A percentile compares a stretch with the other conserved stretches of the same genome.
These are phyloP conservation scores for Drosophila burlai DNA, from an alignment of 1,140 invertebrate species.

Conservation along the genomic window DNA sequence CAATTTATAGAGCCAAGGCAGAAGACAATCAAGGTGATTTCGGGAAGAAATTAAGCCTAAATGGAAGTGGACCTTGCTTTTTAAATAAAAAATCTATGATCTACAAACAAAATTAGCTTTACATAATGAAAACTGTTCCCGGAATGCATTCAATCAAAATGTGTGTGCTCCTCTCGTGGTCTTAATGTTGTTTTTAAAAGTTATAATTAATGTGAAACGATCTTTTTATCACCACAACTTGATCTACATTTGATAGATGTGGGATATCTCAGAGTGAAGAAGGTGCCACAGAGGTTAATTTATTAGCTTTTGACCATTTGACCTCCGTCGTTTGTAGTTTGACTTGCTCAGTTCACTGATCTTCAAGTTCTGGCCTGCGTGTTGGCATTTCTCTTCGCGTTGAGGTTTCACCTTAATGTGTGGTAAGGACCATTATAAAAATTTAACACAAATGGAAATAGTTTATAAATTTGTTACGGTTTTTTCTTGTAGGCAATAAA, in stretches of 20 bases:
- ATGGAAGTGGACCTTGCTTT: conserved; percentile 33
- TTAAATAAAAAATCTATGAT: conserved; percentile 68
- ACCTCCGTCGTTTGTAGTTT: conserved; percentile 48
- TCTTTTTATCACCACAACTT: conserved; percentile 75
- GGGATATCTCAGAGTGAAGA: conserved; percentile 37
- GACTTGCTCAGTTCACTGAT: conserved; percentile 75
- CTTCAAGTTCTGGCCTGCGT: conserved; percentile 57
- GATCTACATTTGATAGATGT: conserved; percentile 76
- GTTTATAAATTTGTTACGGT: conserved; percentile 67
- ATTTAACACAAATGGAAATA: conserved; percentile 42
- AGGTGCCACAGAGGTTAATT: conserved; percentile 76
- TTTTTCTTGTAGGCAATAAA: conserved; percentile 26
- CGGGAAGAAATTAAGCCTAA: too few species aligned
- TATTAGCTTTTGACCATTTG: conserved; percentile 75
- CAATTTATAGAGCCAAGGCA: conserved; percentile 35
- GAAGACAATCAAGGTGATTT: conserved; percentile 31
- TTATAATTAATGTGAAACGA: conserved; percentile 81
- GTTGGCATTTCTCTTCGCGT: conserved; percentile 61
- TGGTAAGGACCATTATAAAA: conserved; percentile 53
- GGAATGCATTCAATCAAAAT: conserved; percentile 77
- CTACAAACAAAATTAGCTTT: conserved; percentile 68
- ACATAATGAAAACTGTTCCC: conserved; percentile 77
- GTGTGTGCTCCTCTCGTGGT: conserved; percentile 28
- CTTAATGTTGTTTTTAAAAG: conserved; percentile 77
- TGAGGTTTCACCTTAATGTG: conserved; percentile 50